Conservation (phyloP, 2,888 invertebrate species). For the Drosophila conformis region DNA sequence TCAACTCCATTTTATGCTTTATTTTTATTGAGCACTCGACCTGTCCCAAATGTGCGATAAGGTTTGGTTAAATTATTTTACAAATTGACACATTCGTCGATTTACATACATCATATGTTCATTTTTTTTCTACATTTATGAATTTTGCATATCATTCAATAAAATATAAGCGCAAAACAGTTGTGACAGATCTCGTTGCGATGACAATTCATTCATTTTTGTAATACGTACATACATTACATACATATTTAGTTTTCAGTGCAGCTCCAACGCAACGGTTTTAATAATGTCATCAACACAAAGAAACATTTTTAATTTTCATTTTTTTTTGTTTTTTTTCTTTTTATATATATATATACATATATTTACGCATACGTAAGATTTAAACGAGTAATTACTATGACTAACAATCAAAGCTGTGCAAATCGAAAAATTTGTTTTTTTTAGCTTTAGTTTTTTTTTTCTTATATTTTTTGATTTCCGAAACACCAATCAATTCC, state of each 20-base stretch:
- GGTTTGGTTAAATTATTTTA: constrained; percentile 60
- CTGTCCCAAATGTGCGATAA: constrained; percentile 66
- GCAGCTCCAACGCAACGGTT: constrained; percentile 39
- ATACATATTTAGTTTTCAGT: constrained; percentile 44
- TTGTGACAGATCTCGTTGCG: constrained; percentile 54
- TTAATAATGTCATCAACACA: constrained; percentile 39
- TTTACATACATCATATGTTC: constrained; percentile 61
- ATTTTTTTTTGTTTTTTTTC: not conserved
- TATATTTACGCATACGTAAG: constrained; percentile 54
- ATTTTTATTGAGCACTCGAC: constrained; percentile 60
- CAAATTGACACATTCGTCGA: constrained; percentile 61
- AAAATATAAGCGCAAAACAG: constrained; percentile 42
- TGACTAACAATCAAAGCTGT: constrained; percentile 64
- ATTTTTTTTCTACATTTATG: constrained; percentile 41
- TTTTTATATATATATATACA: constrained; percentile 34
- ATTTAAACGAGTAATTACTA: constrained; percentile 57
- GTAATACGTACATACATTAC: constrained; percentile 52
- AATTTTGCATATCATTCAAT: constrained; percentile 39
- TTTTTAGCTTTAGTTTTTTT: constrained; percentile 13
- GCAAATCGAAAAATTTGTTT: constrained; percentile 56
- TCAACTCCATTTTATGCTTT: constrained; percentile 60
- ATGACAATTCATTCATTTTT: constrained; percentile 41
- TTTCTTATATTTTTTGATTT: constrained; percentile 46
- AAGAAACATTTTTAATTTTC: constrained; percentile 24
- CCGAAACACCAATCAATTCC: constrained; percentile 60